Evolutionary conservation across 2,888 invertebrate species (phyloP), one percentile per base, ranked within the genome.

Genomic region (Anarsia innoxiella): DNA sequence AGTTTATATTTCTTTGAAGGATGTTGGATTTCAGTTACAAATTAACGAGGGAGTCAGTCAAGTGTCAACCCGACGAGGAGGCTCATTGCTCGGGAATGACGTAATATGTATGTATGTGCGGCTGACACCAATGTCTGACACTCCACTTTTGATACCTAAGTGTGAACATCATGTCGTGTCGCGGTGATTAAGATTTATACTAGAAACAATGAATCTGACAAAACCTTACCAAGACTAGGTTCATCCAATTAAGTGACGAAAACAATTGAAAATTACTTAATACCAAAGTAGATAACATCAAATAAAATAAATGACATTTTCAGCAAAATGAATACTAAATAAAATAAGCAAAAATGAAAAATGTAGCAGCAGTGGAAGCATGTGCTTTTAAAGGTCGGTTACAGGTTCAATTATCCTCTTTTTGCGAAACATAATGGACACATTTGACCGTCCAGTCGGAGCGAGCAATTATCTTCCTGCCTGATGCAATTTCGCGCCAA

Each of bases 1-100:
- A 51, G 56, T 56, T 58, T 59, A 66, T 55, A 66, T 62, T 66
- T 54, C 57, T 57, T 48, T 54, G 57, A 40, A 46, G 46, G 49
- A 45, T 59, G 58, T 59, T 55, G 59, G 64, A 66, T 66, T 67
- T 70, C 62, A 58, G 69, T 73, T 68, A 70, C 71, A 72, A 77
- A 82, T 80, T 82, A 82, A 79, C 70, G 68, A 72, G 66, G 52
- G 53, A 75, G 73, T 76, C 77, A 75, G 72, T 78, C 74, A 78
- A 68, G 68, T 75, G 77, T 77, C 80, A 68, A 52, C 53, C 49
- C 50, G 62, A 53, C 50, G 51, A 51, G 61, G 51, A 51, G 60
- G 49, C 56, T 65, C 68, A 65, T 66, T 66, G 65, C 66, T 60
- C 46, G 34, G n/a, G 51, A 55, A 63, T 62, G 66, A 66, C 63